Evolutionary conservation across 2,888 invertebrate genomes (phyloP).

Genomic region (Temnothorax unifasciatus): DNA sequence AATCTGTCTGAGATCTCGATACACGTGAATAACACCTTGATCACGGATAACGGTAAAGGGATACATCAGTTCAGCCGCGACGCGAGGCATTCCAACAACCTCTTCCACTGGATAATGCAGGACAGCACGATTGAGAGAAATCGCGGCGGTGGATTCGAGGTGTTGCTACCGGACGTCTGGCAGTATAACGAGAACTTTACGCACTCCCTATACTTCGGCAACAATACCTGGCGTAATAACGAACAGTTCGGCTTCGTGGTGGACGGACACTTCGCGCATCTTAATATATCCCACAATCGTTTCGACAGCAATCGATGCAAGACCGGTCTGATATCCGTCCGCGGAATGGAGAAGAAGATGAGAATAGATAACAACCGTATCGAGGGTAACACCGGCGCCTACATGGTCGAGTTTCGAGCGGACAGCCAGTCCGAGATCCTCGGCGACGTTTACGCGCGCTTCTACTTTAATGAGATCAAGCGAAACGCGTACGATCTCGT

Average conservation of each 20-base stretch:
- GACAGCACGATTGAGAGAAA: constrained; percentile 96
- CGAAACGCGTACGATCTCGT: constrained; percentile 88
- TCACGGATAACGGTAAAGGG: constrained; percentile 95
- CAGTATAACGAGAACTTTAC: constrained; percentile 97
- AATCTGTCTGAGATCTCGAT: constrained; percentile 96
- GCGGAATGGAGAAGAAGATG: constrained; percentile 99
- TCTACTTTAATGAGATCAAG: constrained; percentile 92
- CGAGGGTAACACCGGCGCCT: constrained; percentile 92
- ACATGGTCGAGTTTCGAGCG: constrained; percentile 94
- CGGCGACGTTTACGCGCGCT: constrained; percentile 93
- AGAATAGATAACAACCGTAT: constrained; percentile 93
- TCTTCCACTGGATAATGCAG: constrained; percentile 97
- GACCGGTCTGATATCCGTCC: constrained; percentile 92
- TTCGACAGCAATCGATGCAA: constrained; percentile 95
- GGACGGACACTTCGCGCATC: constrained; percentile 97
- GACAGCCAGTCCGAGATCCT: constrained; percentile 97
- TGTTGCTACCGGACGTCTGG: constrained; percentile 97
- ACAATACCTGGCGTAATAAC: constrained; percentile 96
- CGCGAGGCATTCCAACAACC: constrained; percentile 97
- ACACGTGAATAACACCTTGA: constrained; percentile 94
- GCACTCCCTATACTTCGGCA: constrained; percentile 95
- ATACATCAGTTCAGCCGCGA: constrained; percentile 96
- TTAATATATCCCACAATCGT: constrained; percentile 94
- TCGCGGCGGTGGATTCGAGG: constrained; percentile 94
- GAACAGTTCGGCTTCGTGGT: constrained; percentile 93